Evolutionary conservation across 2,888 invertebrate genomes (phyloP), one percentile per base, ranked within the genome.

Genomic region (Cremastinae sp.): DNA sequence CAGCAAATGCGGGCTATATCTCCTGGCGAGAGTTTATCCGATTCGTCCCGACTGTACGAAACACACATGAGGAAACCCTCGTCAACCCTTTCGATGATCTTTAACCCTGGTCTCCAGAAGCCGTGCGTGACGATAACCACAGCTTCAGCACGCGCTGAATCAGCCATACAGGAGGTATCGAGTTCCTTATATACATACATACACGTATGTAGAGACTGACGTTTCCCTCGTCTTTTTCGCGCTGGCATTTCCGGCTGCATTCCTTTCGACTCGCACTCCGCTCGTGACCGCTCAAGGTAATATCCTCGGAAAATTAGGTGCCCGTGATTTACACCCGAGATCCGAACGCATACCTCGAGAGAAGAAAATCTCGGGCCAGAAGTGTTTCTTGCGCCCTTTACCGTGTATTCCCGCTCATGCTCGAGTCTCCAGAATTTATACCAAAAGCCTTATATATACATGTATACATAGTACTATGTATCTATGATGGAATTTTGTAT

Each of bases 221-320:
- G 14, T 55, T 22, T 45, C 16, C 65, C 51, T 28, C 41, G 49
- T 58, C 43, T 55, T 37, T 70, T 58, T 61, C 39, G 55, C 53
- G 65, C 64, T 35, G 37, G 53, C 51, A 62, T 66, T 71, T 71
- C 55, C 53, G 22, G 28, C 53, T 39, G 64, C 58, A 59, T 3
- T 28, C 5, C 28, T 28, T 5, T 3, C 28, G 5, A 28, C 28
- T 2, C 5, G 28, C 28, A 28, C 28, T 28, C 28, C 2, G 28
- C 28, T 28, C 2, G 2, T 28, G 55, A 74, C 55, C 74, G 70
- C 65, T 66, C 70, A 61, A 37, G 53, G 61, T 35, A 75, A 78
- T 75, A 83, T 81, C 78, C 82, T 82, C 81, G 79, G 79, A 78
- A 83, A 83, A 83, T 82, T 82, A 82, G 82, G 82, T 78, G 76